Conservation (phyloP, 2,797 vertebrate genomes). For the Scolopax rusticola region DNA sequence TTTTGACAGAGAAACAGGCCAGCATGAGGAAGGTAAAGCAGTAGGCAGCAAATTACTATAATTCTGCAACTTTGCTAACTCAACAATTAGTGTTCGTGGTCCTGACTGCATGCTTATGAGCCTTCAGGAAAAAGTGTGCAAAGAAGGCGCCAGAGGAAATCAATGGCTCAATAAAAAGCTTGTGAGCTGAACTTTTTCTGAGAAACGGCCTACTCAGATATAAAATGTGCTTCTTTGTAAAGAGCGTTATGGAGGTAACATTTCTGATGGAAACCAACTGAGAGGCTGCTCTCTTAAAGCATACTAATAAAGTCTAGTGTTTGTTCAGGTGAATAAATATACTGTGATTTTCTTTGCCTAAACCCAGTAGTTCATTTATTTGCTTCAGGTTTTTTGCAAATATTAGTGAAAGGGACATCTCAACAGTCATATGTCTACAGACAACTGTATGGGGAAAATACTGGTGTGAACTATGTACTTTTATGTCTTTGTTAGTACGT, state of each 20-base stretch:
- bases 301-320: not conserved
- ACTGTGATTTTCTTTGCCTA: not conserved
- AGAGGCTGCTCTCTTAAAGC: not conserved
- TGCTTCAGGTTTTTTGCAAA: slow-evolving; percentile 12
- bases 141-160: not conserved
- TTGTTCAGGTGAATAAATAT: not conserved
- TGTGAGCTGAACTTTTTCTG: not conserved
- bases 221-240: not conserved
- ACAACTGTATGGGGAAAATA: not conserved
- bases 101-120: not conserved
- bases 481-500: not conserved
- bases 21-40: not conserved
- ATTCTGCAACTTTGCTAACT: not conserved
- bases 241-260: not conserved
- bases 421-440: not conserved
- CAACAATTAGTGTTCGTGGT: not conserved
- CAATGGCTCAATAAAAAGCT: not conserved
- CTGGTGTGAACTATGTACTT: not conserved
- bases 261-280: not conserved
- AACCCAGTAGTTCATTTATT: not conserved
- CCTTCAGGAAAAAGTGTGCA: not conserved
- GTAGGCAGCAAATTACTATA: not conserved
- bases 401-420: not conserved
- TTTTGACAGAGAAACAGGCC: not conserved
- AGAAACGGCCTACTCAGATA: not conserved